Evolutionary conservation across 2,888 invertebrate genomes (phyloP), one percentile per base, ranked within the genome.

Genomic region (Scelioninae gen. 1): DNA sequence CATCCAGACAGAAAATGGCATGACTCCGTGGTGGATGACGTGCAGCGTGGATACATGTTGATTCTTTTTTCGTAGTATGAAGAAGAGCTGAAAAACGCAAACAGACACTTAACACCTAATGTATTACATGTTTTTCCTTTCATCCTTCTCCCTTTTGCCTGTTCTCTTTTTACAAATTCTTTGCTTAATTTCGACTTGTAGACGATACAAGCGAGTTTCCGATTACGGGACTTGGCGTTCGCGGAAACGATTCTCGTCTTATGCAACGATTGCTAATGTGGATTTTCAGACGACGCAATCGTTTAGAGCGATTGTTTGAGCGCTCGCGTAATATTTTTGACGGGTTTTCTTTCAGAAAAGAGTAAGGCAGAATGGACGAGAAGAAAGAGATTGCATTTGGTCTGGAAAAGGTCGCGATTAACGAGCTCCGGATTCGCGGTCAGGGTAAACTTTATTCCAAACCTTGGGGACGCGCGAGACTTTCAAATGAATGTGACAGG

Each of bases 1-100:
- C 92, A 98, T 97, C 98, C 98, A 98, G 83, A 98, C 98, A 5
- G 97, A 97, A 96, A 98, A 96, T 47, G 98, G 98, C 98, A 98
- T 98, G 89, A 97, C 96, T 85, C 98, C 98, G 93, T 98, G 98
- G 93, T 98, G 98, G 91, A 98, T 98, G 72, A 98, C 98, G 93
- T 98, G 98, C 51, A 98, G 94, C 6, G 97, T 96, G 75, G 97
- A 96, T 87, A 98, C 96, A 92, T 98, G 98, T 92, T 96, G 95
- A 91, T 96, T 96, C 94, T 98, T 98, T 94, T 98, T 98, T 91
- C 98, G 94, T 92, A 98, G 93, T 66, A 98, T 96, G 93, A 98
- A 98, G 94, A 98, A 98, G 90, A 97, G n/a, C n/a, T n/a, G n/a
- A n/a, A n/a, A n/a, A n/a, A n/a, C n/a, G n/a, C n/a, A n/a, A n/a